Base-by-base conservation (phyloP, 2,888 invertebrate species). In the Urechis unicinctus region DNA sequence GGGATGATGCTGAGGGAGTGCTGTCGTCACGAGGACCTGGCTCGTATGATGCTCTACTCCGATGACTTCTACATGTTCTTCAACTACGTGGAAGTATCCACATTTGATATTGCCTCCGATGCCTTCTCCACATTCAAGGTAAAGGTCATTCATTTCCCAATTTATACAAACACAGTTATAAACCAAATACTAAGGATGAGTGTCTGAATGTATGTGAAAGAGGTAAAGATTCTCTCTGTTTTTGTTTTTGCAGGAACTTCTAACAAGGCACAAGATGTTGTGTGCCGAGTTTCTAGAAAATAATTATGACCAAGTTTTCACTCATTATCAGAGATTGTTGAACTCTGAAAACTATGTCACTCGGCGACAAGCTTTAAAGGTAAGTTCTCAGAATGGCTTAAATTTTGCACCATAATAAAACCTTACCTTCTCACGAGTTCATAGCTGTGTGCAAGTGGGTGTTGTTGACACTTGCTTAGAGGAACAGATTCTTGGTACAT, bases 71-170 rank as follows among this genome's bases (percentile, higher is more conserved):
- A 95, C 81, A 93, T 96, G 83, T 98, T 99, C 85, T 99, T 99
- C 83, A 88, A 89, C 81, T 99, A 97, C 80, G 97, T 99, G 73
- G 98, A 99, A 84, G 93, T 97, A 68, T 96, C 97, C 68, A 97
- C 97, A 67, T 99, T 99, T 84, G 98, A 99, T 85, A 97, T 99
- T 78, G 98, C 98, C 78, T 97, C 97, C 67, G 98, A 99, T 87
- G 98, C 98, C 82, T 99, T 99, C 84, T 94, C 97, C 79, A 98
- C 98, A 68, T 98, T 99, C 85, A 99, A 99, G 88, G 95, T 93
- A 17, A 36, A 17, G 9, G 9, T 5, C 4, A 13, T 13, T 26
- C 22, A 9, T 45, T 21, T 45, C 22, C 21, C 22, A 6, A 9
- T 9, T 45, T 13, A 17, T 45, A 22, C 17, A 9, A 9, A 13